phyloP scores from a whole-genome alignment of 2,113 vertebrate species.

The Alaudala cheleensis region DNA sequence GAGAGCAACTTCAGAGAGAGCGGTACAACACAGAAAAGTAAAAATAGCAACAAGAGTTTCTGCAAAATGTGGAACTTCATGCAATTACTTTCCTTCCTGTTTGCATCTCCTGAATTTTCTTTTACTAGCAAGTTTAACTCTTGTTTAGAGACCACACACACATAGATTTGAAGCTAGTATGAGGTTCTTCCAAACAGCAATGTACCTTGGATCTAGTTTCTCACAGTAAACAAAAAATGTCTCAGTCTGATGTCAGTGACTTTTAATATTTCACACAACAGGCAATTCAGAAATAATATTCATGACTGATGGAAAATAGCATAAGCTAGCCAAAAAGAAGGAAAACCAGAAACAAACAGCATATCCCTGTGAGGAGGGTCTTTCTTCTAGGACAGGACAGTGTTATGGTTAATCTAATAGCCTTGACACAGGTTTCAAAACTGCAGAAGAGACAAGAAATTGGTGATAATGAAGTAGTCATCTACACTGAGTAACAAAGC shows the following conservation, averaged over 20 bases:
- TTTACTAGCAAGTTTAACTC: background rate
- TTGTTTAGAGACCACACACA: background rate
- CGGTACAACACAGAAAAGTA: background rate
- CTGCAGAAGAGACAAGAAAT: background rate
- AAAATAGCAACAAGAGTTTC: constrained; percentile 50
- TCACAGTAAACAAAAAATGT: background rate
- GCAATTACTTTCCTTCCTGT: background rate
- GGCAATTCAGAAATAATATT: background rate
- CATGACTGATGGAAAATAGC: background rate
- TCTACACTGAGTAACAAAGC: background rate
- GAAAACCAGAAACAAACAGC: background rate
- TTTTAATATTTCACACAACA: background rate
- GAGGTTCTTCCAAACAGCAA: background rate
- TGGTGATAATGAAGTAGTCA: background rate
- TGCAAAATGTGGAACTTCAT: background rate
- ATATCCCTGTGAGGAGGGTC: background rate
- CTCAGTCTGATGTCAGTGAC: background rate
- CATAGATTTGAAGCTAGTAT: background rate
- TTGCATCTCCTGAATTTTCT: constrained; percentile 17
- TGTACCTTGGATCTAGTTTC: background rate
- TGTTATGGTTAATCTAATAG: background rate
- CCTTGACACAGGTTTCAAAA: background rate
- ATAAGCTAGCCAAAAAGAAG: background rate
- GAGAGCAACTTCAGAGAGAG: constrained; percentile 44
- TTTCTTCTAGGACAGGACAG: background rate